phyloP scores from a whole-genome alignment of 1,140 invertebrate genomes.

The Drosophila hydei region DNA sequence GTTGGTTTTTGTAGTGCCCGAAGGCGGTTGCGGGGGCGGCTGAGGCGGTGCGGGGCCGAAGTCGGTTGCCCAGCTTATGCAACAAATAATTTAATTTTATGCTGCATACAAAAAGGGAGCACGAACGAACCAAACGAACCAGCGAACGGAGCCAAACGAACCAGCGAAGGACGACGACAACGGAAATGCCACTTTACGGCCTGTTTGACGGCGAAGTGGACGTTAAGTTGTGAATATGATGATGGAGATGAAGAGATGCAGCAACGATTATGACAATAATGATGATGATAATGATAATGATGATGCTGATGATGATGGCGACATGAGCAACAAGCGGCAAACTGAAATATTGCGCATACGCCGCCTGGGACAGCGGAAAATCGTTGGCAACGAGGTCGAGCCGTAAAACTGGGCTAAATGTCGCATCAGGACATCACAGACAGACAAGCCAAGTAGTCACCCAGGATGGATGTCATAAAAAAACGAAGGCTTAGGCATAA shows the following conservation, averaged over 20 bases:
- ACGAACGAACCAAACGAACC: slow-evolving; percentile 31
- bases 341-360: slow-evolving; percentile 64
- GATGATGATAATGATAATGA: slow-evolving; percentile 46
- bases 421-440: slow-evolving; percentile 47
- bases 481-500: slow-evolving; percentile 49
- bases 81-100: slow-evolving; percentile 82
- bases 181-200: slow-evolving; percentile 81
- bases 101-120: slow-evolving; percentile 73
- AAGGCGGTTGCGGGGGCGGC: background rate
- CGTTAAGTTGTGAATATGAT: slow-evolving; percentile 81
- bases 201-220: slow-evolving; percentile 79
- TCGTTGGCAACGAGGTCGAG: slow-evolving; percentile 64
- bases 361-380: slow-evolving; percentile 47
- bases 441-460: slow-evolving; percentile 12
- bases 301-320: slow-evolving; percentile 2
- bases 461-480: slow-evolving; percentile 34
- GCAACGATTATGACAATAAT: slow-evolving; percentile 56
- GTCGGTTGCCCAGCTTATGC: slow-evolving; percentile 60
- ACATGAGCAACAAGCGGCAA: slow-evolving; percentile 32
- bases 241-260: slow-evolving; percentile 63
- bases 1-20: slow-evolving; percentile 62
- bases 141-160: slow-evolving; percentile 30
- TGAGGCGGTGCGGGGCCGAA: background rate
- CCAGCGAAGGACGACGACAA: slow-evolving; percentile 56
- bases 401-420: slow-evolving; percentile 73